These are phyloP conservation scores for Chaetodon trifasciatus DNA, from an alignment of 2,797 vertebrate genomes.

Conservation along the genomic window DNA sequence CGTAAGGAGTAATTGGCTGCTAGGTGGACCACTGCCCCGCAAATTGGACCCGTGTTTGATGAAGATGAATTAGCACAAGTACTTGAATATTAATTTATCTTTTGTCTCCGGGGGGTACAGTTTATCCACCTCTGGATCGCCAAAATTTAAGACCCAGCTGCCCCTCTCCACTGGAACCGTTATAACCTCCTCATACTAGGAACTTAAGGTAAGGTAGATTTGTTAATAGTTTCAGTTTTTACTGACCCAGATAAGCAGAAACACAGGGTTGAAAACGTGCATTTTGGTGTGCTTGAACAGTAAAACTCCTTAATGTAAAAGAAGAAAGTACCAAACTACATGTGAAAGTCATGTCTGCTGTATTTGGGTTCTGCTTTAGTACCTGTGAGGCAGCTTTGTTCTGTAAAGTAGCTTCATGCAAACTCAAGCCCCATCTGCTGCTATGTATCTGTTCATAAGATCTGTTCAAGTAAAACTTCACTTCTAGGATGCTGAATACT, in stretches of 20 bases:
- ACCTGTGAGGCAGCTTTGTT: background rate
- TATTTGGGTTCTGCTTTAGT: background rate
- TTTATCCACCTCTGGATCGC: slow-evolving; percentile 26
- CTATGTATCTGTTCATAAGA: background rate
- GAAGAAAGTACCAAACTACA: background rate
- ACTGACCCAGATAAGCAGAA: background rate
- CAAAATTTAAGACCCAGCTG: background rate
- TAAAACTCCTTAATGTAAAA: background rate
- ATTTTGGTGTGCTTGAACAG: background rate
- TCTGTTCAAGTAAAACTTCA: background rate
- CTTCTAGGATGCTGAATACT: slow-evolving; percentile 7
- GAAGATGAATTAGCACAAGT: slow-evolving; percentile 39
- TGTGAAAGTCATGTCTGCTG: background rate
- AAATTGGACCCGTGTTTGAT: slow-evolving; percentile 35
- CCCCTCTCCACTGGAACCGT: slow-evolving; percentile 62
- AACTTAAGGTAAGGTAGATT: slow-evolving; percentile 55
- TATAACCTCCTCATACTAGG: slow-evolving; percentile 58
- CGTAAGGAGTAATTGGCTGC: slow-evolving; percentile 59
- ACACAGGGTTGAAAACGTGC: background rate
- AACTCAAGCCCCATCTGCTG: background rate
- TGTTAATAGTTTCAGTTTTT: background rate
- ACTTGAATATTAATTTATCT: slow-evolving; percentile 11
- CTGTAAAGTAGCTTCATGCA: background rate
- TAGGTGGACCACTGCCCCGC: slow-evolving; percentile 37
- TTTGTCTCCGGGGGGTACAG: background rate